phyloP scores from a whole-genome alignment of 1,140 invertebrate species.

The Nephila pilipes region DNA sequence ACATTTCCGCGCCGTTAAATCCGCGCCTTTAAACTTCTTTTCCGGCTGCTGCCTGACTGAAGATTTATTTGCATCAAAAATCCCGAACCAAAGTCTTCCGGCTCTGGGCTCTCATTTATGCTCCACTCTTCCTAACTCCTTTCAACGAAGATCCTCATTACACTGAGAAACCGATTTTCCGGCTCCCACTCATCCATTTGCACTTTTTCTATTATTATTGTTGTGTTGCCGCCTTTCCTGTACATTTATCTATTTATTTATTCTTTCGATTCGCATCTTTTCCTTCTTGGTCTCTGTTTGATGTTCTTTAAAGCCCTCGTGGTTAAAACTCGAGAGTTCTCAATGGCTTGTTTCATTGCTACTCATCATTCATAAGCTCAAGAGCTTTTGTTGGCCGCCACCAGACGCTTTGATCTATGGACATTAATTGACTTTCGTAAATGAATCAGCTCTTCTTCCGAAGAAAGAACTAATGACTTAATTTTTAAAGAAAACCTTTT shows the following conservation, averaged over 20 bases:
- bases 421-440: conserved; percentile 18
- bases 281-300: neutral
- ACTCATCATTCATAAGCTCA: neutral
- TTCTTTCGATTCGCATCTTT: conserved; percentile 14
- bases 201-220: conserved; percentile 36
- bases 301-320: conserved; percentile 11
- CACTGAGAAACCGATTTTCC: conserved; percentile 18
- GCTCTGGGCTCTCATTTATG: conserved; percentile 35
- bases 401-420: neutral
- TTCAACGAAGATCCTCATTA: conserved; percentile 57
- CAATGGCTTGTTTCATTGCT: neutral
- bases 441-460: neutral
- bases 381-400: neutral
- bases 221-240: neutral
- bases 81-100: conserved; percentile 15
- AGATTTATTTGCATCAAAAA: conserved; percentile 66
- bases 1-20: conserved; percentile 65
- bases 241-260: conserved; percentile 33
- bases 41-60: conserved; percentile 27
- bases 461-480: conserved; percentile 36
- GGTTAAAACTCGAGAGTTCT: conserved; percentile 3
- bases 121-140: neutral
- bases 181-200: neutral
- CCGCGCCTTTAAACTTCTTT: conserved; percentile 64
- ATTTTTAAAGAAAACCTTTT: neutral